Evolutionary conservation across 2,888 invertebrate species (phyloP), one percentile per base, ranked within the genome.

Genomic region (Leucania comma): DNA sequence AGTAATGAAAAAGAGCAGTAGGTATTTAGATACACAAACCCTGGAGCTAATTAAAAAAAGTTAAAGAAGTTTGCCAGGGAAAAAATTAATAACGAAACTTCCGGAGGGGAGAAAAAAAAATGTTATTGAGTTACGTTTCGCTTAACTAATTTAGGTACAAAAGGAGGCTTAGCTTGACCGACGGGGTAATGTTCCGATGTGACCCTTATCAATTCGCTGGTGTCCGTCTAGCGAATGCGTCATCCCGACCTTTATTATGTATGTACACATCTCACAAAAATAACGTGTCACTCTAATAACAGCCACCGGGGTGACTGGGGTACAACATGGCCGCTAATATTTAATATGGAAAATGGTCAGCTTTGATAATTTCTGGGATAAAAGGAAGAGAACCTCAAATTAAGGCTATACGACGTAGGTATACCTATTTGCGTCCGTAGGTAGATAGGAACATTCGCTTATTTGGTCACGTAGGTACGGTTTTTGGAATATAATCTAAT

Each of bases 141-240:
- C 76, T 76, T 82, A 74, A 81, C 78, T 81, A 86, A 86, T 86
- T 86, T 86, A 73, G 82, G 81, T 76, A 76, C 82, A 85, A 82
- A 82, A 72, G 81, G 83, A 83, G 83, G 86, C 75, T 82, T 77
- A 74, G 77, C 78, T 81, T 86, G 82, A 77, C 83, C 80, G 80
- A 75, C 84, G 85, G 79, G 80, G 84, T 86, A 87, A 88, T 86
- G 84, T 88, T 86, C 85, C 81, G 85, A 87, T 86, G 87, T 83
- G 88, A 91, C 92, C 92, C 92, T 90, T 92, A 90, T 92, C 92
- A 92, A 90, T 91, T 88, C 86, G 75, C 81, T 85, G 83, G 82
- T 82, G 87, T 87, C 88, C 86, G 87, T 84, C 87, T 84, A 75
- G 82, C 80, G 80, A 72, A 74, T 81, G 63, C 72, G 79, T 78